Conservation (phyloP, 2,797 vertebrate species). For the Sebastes matsubarae region DNA sequence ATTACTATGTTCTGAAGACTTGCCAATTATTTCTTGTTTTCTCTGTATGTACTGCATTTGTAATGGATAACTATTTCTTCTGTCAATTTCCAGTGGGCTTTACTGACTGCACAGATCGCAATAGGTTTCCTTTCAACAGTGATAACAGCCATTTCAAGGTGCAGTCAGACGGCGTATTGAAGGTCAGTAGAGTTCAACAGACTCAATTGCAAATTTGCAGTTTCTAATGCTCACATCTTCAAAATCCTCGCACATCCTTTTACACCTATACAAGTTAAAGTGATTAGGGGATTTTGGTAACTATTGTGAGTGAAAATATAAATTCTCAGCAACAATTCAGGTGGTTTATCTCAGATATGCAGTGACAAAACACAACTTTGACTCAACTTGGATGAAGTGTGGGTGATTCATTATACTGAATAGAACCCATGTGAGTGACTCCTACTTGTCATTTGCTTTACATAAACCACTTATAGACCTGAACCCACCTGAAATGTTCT, state of each 20-base stretch:
- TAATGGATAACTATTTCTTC: neutral
- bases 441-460: neutral
- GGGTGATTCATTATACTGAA: neutral
- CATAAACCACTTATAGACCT: neutral
- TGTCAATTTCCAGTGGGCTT: slow-evolving; percentile 68
- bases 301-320: neutral
- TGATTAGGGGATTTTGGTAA: neutral
- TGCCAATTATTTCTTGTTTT: neutral
- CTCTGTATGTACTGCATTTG: neutral
- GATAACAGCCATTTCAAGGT: slow-evolving; percentile 63
- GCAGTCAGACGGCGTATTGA: slow-evolving; percentile 60
- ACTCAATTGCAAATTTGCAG: neutral
- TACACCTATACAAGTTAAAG: neutral
- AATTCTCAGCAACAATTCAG: neutral
- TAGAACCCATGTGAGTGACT: neutral
- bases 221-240: neutral
- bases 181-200: slow-evolving; percentile 34
- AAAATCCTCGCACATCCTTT: neutral
- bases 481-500: neutral
- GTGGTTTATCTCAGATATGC: neutral
- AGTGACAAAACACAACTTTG: neutral
- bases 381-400: neutral
- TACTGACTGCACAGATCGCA: slow-evolving; percentile 62
- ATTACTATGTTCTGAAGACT: neutral
- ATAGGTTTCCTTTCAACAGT: slow-evolving; percentile 30